Base-by-base conservation (phyloP, 1,140 invertebrate species). In the Lucilia sericata region DNA sequence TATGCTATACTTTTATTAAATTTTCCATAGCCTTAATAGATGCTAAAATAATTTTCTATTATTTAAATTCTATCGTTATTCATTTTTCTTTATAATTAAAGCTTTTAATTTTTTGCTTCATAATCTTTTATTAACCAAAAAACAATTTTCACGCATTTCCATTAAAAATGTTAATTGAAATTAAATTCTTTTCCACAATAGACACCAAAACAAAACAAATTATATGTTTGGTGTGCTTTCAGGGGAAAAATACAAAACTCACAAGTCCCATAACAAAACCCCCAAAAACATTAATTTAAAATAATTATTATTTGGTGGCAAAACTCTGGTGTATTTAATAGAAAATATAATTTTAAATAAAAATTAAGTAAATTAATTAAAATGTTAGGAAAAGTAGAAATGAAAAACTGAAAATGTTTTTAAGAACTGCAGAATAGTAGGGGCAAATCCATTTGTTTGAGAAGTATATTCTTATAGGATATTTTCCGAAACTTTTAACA, bases 221-320 rank as follows among this genome's bases (percentile, higher is more conserved):
- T 42, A 8, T 42, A 42, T 42, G 25, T 30, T 30, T 30, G 2
- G 42, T 42, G 42, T 42, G 42, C 10, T 42, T 42, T 10, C 42
- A 42, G 7, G 42, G 42, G 42, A 42, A 42, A 42, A 42, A 42
- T 30, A 30, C 25, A 30, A 30, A 30, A 30, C 25, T 30, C 42
- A 42, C 5, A n/a, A 42, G 42, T 7, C 42, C 42, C 42, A 42
- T 30, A 42, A 42, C 42, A 7, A 42, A 60, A 51, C 49, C 51
- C 51, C 51, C 17, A 60, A 42, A 55, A 12, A 60, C 13, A 42
- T 42, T 42, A 42, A 17, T n/a, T 60, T 60, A 60, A 60, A 60
- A n/a, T 60, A 60, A 60, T 60, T 60, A 60, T 60, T 60, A 60
- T 60, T 60, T 60, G 55, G 55, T 60, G 55, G 55, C 14, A 60